These are phyloP conservation scores for Isoperla grammatica DNA, from an alignment of 2,888 invertebrate genomes.

Conservation along the genomic window DNA sequence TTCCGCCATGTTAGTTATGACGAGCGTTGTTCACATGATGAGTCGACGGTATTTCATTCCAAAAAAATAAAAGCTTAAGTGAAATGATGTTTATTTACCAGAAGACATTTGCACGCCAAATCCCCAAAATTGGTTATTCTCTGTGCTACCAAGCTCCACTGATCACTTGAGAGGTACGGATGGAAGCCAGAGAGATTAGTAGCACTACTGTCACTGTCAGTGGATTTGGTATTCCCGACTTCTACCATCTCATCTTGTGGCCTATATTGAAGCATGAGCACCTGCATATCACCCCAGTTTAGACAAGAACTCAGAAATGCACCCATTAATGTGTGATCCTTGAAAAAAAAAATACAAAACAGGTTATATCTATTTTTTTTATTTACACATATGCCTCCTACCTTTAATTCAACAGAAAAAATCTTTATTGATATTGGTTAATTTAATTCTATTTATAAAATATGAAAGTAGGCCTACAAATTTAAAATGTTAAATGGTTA, in stretches of 20 bases:
- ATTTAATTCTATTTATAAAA: no score
- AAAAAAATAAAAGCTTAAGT: no score
- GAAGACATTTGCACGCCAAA: conserved; percentile 13
- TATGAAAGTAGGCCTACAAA: no score
- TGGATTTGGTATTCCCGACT: neutral
- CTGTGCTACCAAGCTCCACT: conserved; percentile 24
- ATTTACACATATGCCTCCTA: no score
- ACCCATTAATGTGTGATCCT: conserved; percentile 19
- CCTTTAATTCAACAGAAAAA: no score
- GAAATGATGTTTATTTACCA: conserved; percentile 15
- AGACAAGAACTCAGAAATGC: conserved; percentile 17
- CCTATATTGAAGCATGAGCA: conserved; percentile 18
- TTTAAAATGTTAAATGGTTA: no score
- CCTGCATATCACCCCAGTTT: conserved; percentile 22
- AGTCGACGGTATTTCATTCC: no score
- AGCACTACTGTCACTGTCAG: conserved; percentile 9
- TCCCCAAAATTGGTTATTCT: conserved; percentile 25
- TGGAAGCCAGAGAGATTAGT: conserved; percentile 22
- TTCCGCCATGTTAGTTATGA: no score
- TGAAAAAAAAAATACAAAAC: neutral
- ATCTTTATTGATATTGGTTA: no score
- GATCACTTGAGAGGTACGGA: conserved; percentile 19
- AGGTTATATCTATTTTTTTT: no score
- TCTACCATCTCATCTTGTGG: neutral
- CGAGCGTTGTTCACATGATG: no score